Evolutionary conservation across 2,888 invertebrate species (phyloP).

Genomic region (Amblyteles armatorius): DNA sequence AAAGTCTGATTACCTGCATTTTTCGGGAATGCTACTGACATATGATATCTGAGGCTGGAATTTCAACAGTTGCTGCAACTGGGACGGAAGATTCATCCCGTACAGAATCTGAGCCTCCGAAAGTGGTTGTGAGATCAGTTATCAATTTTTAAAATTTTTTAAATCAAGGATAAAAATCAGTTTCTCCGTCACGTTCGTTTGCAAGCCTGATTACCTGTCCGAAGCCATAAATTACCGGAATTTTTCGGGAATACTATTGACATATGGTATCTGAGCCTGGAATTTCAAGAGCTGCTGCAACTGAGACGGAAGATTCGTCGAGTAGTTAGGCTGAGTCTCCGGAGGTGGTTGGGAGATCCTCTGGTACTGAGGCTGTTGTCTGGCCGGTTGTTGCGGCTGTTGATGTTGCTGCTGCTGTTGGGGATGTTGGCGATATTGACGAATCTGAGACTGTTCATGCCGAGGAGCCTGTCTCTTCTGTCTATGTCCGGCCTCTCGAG

Average conservation of each 20-base stretch:
- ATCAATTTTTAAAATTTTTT: no score
- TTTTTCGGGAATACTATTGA: constrained; percentile 81
- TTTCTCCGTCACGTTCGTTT: not conserved
- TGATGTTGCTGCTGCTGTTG: constrained; percentile 68
- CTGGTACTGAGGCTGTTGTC: constrained; percentile 74
- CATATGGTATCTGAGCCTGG: constrained; percentile 81
- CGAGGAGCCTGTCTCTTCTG: constrained; percentile 61
- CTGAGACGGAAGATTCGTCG: constrained; percentile 77
- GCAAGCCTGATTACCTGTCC: not conserved
- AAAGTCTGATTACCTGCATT: constrained; percentile 73
- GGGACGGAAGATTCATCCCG: constrained; percentile 77
- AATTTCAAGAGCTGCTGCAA: constrained; percentile 79
- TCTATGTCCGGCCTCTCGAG: constrained; percentile 52
- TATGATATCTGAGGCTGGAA: constrained; percentile 81
- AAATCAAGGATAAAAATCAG: no score
- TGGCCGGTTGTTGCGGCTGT: constrained; percentile 69
- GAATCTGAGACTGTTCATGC: constrained; percentile 60
- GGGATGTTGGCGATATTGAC: constrained; percentile 55
- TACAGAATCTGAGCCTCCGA: constrained; percentile 77
- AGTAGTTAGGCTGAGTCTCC: constrained; percentile 78
- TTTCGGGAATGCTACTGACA: constrained; percentile 80
- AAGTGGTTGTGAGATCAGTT: constrained; percentile 72
- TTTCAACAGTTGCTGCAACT: constrained; percentile 77
- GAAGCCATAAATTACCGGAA: constrained; percentile 72
- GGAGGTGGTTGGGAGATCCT: constrained; percentile 75